Conservation (phyloP, 2,113 vertebrate genomes). For the Scartelaos histophorus region DNA sequence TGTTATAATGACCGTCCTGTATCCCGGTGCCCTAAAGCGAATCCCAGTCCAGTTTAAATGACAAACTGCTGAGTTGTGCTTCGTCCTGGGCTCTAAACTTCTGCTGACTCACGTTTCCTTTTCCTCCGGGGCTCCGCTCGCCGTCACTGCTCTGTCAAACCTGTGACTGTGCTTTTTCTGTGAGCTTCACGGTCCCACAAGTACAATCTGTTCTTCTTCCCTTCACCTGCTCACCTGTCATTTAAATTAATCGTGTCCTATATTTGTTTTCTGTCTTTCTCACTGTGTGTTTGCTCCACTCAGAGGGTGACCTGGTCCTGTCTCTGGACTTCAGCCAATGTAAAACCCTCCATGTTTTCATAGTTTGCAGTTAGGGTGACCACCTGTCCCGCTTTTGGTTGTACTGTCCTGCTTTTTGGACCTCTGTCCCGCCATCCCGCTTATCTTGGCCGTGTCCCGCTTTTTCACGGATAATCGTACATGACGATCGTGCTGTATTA, state of each 20-base stretch:
- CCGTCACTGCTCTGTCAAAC: not conserved
- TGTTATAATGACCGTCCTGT: not conserved
- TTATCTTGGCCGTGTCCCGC: no score
- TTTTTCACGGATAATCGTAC: no score
- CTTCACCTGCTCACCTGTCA: not conserved
- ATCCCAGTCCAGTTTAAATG: not conserved
- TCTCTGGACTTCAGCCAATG: constrained; percentile 58
- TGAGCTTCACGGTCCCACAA: not conserved
- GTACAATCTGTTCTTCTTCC: not conserved
- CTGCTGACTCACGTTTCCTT: not conserved
- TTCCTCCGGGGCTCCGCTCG: not conserved
- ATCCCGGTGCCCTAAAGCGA: not conserved
- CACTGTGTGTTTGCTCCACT: constrained; percentile 3
- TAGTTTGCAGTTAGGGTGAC: no score
- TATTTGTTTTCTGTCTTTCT: not conserved
- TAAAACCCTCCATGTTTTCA: no score
- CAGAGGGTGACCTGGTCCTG: constrained; percentile 69
- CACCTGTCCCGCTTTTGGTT: no score
- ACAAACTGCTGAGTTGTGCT: constrained; percentile 10
- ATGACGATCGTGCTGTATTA: no score
- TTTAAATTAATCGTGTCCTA: not conserved
- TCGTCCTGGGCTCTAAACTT: constrained; percentile 10
- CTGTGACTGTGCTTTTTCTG: not conserved
- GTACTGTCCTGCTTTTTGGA: no score
- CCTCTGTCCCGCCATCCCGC: no score